phyloP scores from a whole-genome alignment of 2,888 invertebrate genomes.

The Apamea crenata region DNA sequence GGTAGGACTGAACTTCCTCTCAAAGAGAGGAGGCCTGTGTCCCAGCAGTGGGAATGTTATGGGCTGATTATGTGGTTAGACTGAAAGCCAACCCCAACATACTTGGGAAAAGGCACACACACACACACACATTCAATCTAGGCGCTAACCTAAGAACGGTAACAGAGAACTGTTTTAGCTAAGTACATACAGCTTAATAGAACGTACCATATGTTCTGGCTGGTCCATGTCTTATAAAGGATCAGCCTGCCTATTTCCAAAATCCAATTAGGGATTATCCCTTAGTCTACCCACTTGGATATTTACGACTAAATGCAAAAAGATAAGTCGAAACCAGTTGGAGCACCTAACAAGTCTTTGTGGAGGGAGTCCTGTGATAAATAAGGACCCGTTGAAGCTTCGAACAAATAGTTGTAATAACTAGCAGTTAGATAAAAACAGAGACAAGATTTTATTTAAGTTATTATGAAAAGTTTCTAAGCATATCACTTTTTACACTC shows the following conservation, averaged over 20 bases:
- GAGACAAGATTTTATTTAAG: not conserved
- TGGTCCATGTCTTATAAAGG: not conserved
- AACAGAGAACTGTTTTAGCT: not conserved
- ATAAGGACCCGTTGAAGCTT: not conserved
- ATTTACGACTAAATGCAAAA: conserved; percentile 5
- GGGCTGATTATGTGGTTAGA: too few species aligned
- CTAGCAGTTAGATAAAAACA: not conserved
- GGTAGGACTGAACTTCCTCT: too few species aligned
- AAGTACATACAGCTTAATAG: not conserved
- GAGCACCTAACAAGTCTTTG: not conserved
- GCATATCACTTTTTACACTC: not conserved
- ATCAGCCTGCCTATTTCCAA: not conserved
- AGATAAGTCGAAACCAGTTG: not conserved
- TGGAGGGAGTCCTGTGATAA: not conserved
- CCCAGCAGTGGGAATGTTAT: too few species aligned
- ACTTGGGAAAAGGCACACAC: too few species aligned
- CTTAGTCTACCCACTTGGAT: not conserved
- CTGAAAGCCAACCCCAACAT: too few species aligned
- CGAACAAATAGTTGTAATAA: not conserved
- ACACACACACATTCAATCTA: too few species aligned
- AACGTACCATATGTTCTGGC: not conserved
- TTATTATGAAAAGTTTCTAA: not conserved
- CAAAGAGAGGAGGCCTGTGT: too few species aligned
- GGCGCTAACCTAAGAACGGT: too few species aligned
- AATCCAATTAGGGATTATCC: conserved; percentile 7